Evolutionary conservation across 2,888 invertebrate species (phyloP), one percentile per base, ranked within the genome.

Genomic region (Coelopa pilipes): DNA sequence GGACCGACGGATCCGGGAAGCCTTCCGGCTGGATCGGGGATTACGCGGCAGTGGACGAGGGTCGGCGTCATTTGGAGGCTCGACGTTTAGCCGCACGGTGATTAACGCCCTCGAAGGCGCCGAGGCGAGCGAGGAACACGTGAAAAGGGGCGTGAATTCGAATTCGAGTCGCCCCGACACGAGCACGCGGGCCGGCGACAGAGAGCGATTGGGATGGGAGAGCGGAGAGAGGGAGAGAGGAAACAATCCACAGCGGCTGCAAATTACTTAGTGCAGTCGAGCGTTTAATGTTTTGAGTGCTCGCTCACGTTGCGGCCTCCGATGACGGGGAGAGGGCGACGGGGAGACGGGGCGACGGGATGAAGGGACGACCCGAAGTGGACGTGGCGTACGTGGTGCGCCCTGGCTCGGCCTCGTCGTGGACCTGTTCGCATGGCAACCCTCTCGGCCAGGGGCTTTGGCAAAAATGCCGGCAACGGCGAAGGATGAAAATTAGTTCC

Each of bases 241-340:
- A 10, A 57, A 49, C 19, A 21, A 47, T 70, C 60, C 17, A 19
- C 17, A 34, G 62, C 63, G 70, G 34, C 53, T 47, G 53, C 34
- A 59, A 74, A 66, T 74, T 75, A 70, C 59, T 76, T 60, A 74
- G 71, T 75, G 63, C 77, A 77, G 67, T 76, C 73, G 75, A 79
- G 82, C 84, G 82, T 84, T 84, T 83, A 84, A 84, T 84, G 82
- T 83, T 82, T 84, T 84, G 83, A 84, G 84, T 84, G 83, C 80
- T 82, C 80, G 81, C 83, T 79, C 80, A 81, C 82, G 84, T 83
- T 24, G 62, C 53, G 70, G 53, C 24, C 55, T 45, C n/a, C 24
- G 67, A 17, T 55, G 21, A 62, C 62, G 53, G 57, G n/a, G 55
- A 69, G 34, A 24, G 4, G 34, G 34, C 34, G 34, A 34, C 7